phyloP scores from a whole-genome alignment of 2,113 vertebrate genomes.

The Bambusicola thoracicus region DNA sequence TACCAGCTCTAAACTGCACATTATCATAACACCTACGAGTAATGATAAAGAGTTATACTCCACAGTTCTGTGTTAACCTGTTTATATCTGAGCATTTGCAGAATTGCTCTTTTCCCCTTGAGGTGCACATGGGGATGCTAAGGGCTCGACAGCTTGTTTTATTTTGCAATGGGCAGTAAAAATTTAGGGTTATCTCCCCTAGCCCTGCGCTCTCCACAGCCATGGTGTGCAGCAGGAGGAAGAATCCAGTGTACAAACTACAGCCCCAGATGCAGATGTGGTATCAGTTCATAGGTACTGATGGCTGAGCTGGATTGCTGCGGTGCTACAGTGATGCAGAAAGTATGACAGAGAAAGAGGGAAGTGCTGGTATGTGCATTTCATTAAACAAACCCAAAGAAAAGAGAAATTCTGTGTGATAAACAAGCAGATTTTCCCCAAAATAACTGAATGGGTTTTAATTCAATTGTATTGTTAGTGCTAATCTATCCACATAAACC shows the following conservation, averaged over 20 bases:
- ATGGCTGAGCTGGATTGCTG: fast-evolving
- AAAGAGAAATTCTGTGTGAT: neutral
- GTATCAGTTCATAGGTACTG: fast-evolving
- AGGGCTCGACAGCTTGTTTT: neutral
- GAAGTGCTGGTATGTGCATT: fast-evolving
- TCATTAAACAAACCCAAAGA: neutral
- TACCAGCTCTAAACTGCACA: slow-evolving; percentile 19
- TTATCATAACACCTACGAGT: neutral
- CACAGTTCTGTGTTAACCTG: neutral
- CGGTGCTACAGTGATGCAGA: fast-evolving
- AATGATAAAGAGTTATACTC: neutral
- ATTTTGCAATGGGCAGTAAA: neutral
- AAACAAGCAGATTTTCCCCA: neutral
- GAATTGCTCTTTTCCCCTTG: neutral
- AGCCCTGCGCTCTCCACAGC: neutral
- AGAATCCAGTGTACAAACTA: fast-evolving
- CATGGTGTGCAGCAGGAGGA: neutral
- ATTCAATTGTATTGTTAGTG: neutral
- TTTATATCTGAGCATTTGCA: neutral
- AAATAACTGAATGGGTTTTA: neutral
- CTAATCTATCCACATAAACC: neutral
- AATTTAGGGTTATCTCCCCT: neutral
- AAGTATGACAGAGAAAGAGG: neutral
- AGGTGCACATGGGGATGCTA: neutral
- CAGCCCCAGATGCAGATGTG: fast-evolving